Evolutionary conservation across 2,797 vertebrate species (phyloP).

Genomic region (Macrochelys suwanniensis): DNA sequence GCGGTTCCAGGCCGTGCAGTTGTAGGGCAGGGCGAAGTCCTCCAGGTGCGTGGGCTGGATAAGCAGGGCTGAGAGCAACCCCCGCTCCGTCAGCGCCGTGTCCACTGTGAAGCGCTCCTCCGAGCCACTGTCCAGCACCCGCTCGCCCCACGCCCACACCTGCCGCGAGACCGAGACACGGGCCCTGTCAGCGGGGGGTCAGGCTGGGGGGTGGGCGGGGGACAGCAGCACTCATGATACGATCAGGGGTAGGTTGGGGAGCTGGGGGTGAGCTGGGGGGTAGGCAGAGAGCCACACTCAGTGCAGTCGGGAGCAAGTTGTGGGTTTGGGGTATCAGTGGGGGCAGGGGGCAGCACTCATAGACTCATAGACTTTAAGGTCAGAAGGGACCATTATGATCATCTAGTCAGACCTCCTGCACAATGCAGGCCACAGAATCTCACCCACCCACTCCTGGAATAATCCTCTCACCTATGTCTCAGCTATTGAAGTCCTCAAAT

Average conservation of each 20-base stretch:
- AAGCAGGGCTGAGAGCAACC: conserved; percentile 88
- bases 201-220: conserved; percentile 67
- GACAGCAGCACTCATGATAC: conserved; percentile 88
- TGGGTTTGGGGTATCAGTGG: no score
- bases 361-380: no score
- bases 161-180: conserved; percentile 36
- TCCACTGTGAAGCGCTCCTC: conserved; percentile 90
- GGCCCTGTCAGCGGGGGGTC: conserved; percentile 88
- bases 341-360: no score
- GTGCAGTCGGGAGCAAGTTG: conserved; percentile 85
- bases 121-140: conserved; percentile 86
- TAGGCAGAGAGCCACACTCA: conserved; percentile 77
- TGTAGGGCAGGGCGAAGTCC: conserved; percentile 87
- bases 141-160: conserved; percentile 93
- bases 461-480: no score
- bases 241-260: conserved; percentile 53
- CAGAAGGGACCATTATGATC: no score
- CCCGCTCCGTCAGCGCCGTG: conserved; percentile 85
- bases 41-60: conserved; percentile 87
- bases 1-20: conserved; percentile 86
- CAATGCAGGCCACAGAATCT: no score
- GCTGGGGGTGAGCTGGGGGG: background rate
- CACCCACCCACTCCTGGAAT: no score
- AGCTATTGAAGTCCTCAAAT: no score
- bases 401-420: no score